phyloP scores from a whole-genome alignment of 2,113 vertebrate genomes.

The Seriola rivoliana region DNA sequence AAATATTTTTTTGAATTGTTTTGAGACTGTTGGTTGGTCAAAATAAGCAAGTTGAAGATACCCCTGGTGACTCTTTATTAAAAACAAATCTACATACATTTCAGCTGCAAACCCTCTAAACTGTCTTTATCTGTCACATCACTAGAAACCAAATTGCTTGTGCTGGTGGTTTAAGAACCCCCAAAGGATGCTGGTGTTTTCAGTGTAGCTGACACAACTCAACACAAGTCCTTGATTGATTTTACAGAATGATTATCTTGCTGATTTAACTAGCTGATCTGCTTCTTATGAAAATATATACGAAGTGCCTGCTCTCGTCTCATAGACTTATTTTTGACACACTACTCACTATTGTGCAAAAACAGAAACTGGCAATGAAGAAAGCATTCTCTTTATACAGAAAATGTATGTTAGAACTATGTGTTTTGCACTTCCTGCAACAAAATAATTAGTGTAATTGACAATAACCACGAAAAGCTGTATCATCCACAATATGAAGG shows the following conservation, averaged over 20 bases:
- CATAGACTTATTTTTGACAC: slow-evolving; percentile 11
- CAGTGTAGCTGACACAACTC: background rate
- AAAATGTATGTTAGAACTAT: background rate
- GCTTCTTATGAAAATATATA: too few species aligned
- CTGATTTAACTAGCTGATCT: too few species aligned
- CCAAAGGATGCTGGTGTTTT: background rate
- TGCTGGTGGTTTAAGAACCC: background rate
- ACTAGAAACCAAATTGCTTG: background rate
- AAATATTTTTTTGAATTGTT: too few species aligned
- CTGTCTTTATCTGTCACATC: background rate
- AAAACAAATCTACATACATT: too few species aligned
- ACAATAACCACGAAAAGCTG: slow-evolving; percentile 7
- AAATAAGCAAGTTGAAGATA: too few species aligned
- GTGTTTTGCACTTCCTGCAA: slow-evolving; percentile 5
- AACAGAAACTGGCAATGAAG: background rate
- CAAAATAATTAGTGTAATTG: background rate
- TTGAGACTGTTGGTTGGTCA: too few species aligned
- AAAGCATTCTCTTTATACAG: background rate
- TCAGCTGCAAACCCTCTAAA: background rate
- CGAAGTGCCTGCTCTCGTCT: background rate
- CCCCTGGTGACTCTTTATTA: too few species aligned
- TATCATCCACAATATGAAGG: background rate
- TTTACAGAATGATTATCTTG: background rate
- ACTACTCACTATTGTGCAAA: background rate
- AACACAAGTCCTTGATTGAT: background rate